These are phyloP conservation scores for Chrysolina haemoptera DNA, from an alignment of 2,888 invertebrate genomes.

Conservation along the genomic window DNA sequence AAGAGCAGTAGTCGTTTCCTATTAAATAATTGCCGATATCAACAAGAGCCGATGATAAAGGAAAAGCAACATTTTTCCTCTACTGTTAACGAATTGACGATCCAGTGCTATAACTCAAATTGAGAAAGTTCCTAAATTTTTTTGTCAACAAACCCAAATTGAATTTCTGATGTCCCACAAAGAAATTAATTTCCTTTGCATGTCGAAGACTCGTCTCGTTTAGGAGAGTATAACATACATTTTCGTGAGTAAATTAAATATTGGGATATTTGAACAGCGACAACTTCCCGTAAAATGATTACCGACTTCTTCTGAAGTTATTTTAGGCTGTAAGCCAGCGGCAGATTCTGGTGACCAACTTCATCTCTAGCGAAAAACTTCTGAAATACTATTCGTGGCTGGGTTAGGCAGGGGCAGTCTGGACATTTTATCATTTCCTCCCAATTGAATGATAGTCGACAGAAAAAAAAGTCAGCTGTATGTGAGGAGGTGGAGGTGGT, in stretches of 20 bases:
- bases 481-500: no score
- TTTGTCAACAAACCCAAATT: constrained; percentile 3
- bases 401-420: no score
- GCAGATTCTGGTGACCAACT: no score
- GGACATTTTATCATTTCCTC: no score
- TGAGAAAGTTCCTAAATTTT: not conserved
- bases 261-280: constrained; percentile 4
- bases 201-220: constrained; percentile 4
- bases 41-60: no score
- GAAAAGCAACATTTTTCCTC: not conserved
- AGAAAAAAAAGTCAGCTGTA: no score
- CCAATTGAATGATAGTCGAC: no score
- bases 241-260: constrained; percentile 2
- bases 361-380: no score
- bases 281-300: not conserved
- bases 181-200: constrained; percentile 19
- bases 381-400: no score
- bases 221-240: not conserved
- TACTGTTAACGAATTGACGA: not conserved
- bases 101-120: not conserved
- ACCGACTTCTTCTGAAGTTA: not conserved
- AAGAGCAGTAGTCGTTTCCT: no score
- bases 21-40: no score
- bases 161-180: constrained; percentile 13
- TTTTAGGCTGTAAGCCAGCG: no score